These are phyloP conservation scores for Turnix velox DNA, from an alignment of 2,113 vertebrate species.

Conservation along the genomic window DNA sequence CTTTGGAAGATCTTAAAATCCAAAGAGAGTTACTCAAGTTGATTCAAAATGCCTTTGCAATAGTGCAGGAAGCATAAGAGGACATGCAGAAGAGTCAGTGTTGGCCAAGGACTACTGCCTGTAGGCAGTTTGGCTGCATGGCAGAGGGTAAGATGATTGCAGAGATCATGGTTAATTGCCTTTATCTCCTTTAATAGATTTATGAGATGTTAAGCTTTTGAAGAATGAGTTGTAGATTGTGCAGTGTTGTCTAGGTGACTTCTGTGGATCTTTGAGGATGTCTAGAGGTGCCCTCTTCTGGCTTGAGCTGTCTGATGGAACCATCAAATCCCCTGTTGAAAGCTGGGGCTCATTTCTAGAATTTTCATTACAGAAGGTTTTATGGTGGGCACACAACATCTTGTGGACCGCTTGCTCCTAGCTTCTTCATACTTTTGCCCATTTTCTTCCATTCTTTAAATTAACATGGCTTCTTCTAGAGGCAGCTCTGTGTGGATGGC, in stretches of 20 bases:
- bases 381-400: neutral
- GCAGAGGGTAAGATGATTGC: neutral
- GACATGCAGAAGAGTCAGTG: rapidly evolving
- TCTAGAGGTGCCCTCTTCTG: neutral
- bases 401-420: neutral
- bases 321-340: neutral
- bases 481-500: neutral
- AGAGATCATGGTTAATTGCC: rapidly evolving
- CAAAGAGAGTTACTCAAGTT: neutral
- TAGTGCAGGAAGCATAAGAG: neutral
- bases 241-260: neutral
- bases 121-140: neutral
- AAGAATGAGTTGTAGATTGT: neutral
- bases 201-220: neutral
- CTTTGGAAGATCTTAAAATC: neutral
- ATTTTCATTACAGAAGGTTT: neutral
- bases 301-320: neutral
- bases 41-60: neutral
- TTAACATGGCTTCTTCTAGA: neutral
- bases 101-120: neutral
- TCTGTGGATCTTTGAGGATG: neutral
- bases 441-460: neutral
- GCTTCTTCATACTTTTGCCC: neutral
- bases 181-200: neutral
- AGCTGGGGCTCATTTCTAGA: neutral